Evolutionary conservation across 2,113 vertebrate species (phyloP).

Genomic region (Pionites leucogaster): DNA sequence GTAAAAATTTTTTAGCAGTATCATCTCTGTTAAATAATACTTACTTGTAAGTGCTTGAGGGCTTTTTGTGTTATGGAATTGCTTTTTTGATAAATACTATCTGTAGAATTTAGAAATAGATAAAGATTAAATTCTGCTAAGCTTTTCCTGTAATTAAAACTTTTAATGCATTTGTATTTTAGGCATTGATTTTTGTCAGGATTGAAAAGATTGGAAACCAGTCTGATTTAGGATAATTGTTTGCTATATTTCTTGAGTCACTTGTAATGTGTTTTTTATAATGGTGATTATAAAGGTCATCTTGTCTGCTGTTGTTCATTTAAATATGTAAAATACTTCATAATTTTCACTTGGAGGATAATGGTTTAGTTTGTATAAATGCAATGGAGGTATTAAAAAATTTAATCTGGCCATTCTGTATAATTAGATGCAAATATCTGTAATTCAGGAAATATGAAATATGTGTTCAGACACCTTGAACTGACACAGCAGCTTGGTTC

Average conservation of each 20-base stretch:
- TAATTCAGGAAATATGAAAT: not conserved
- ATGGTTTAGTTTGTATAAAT: not conserved
- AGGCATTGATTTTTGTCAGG: conserved; percentile 24
- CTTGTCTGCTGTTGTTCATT: conserved; percentile 14
- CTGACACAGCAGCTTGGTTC: not conserved
- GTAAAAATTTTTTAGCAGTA: not conserved
- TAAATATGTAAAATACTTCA: conserved; percentile 2
- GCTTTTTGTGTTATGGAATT: not conserved
- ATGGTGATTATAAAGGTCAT: conserved; percentile 61
- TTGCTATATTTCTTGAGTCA: conserved; percentile 55
- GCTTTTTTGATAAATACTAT: not conserved
- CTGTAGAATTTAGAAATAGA: not conserved
- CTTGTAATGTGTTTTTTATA: conserved; percentile 45
- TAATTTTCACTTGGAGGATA: not conserved
- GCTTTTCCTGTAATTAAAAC: conserved; percentile 5
- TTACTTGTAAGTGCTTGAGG: not conserved
- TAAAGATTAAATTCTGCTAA: not conserved
- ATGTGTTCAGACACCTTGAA: not conserved
- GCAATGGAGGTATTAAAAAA: not conserved
- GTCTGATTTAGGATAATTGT: conserved; percentile 46
- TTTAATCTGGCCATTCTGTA: not conserved
- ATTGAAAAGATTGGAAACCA: conserved; percentile 24
- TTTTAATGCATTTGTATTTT: conserved; percentile 23
- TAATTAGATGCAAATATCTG: conserved; percentile 26
- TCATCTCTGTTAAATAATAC: not conserved